A percentile compares a stretch with the other conserved stretches of the same genome.
Conservation (phyloP, 1,140 invertebrate genomes). For the Liolophura sinensis region DNA sequence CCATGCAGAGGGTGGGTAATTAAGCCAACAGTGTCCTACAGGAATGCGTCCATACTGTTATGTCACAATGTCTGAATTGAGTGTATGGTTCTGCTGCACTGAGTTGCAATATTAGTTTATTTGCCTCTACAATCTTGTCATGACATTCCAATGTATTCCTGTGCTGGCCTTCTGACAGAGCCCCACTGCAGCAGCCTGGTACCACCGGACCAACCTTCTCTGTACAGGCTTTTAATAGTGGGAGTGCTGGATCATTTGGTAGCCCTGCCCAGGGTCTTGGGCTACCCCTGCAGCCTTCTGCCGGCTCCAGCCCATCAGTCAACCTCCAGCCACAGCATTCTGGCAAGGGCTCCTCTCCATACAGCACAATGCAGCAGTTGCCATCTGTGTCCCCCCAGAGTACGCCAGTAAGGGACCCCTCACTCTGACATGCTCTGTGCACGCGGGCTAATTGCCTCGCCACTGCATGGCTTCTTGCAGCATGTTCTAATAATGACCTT, state of each 20-base stretch:
- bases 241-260: constrained; percentile 18
- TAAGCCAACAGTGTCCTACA: too few relatives aligned
- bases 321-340: not conserved
- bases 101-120: too few relatives aligned
- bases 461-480: too few relatives aligned
- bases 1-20: too few relatives aligned
- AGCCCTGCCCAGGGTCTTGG: constrained; percentile 34
- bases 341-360: constrained; percentile 13
- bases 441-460: not conserved
- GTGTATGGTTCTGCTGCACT: too few relatives aligned
- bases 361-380: constrained; percentile 17
- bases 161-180: constrained; percentile 7
- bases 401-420: constrained; percentile 25
- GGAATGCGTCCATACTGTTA: too few relatives aligned
- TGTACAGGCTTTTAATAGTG: constrained; percentile 20
- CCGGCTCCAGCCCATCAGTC: constrained; percentile 12
- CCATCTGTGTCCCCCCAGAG: constrained; percentile 23
- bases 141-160: not conserved
- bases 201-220: constrained; percentile 36
- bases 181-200: constrained; percentile 33
- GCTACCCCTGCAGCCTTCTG: constrained; percentile 33
- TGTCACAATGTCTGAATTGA: too few relatives aligned
- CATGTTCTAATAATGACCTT: too few relatives aligned
- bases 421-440: not conserved
- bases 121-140: too few relatives aligned